Evolutionary conservation across 2,888 invertebrate genomes (phyloP).

Genomic region (Gymnosoma rotundatum): DNA sequence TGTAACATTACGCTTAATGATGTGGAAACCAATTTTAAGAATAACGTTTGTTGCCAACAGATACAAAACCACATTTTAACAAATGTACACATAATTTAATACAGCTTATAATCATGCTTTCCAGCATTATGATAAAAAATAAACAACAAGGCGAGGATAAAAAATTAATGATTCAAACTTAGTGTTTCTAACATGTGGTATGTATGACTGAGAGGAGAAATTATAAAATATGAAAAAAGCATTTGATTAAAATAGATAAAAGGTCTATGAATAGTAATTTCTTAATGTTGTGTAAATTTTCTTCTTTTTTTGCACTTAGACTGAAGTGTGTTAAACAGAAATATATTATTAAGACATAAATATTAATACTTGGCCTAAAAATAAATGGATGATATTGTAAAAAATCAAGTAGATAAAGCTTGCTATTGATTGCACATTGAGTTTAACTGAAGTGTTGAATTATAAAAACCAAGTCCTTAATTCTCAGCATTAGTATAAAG

Average conservation of each 20-base stretch:
- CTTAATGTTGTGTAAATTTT: neutral
- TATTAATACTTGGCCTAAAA: no score
- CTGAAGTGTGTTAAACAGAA: neutral
- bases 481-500: no score
- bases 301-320: conserved; percentile 40
- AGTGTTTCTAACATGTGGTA: neutral
- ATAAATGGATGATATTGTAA: no score
- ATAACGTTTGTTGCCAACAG: conserved; percentile 32
- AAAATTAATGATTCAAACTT: neutral
- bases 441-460: no score
- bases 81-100: conserved; percentile 31
- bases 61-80: conserved; percentile 26
- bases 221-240: neutral
- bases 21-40: conserved; percentile 59
- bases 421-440: no score
- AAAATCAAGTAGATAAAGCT: no score
- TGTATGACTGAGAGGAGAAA: neutral
- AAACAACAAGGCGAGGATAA: neutral
- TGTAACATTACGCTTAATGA: conserved; percentile 57
- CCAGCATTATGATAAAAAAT: neutral
- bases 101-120: neutral
- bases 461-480: no score
- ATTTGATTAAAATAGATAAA: neutral
- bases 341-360: no score
- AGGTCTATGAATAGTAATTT: neutral